Evolutionary conservation across 2,888 invertebrate species (phyloP), one percentile per base, ranked within the genome.

Genomic region (Pheosia tremula): DNA sequence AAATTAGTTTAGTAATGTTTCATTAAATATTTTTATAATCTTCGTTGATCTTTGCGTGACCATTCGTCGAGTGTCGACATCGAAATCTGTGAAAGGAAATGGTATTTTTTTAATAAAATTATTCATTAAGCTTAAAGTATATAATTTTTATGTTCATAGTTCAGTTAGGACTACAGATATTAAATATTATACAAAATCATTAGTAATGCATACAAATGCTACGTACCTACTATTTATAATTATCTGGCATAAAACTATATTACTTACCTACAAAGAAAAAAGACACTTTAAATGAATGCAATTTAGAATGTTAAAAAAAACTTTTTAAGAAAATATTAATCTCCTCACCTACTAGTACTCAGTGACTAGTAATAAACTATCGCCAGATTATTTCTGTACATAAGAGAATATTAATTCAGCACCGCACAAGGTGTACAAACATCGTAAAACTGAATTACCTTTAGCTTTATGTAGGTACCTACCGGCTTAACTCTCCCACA

Each of bases 351-450:
- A 9, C 7, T 9, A 45, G 43, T 45, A 45, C 43, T 0, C 43
- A 43, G 9, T 4, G 11, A 47, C n/a, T 5, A n/a, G 9, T 43
- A 43, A 8, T 47, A n/a, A 47, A 47, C 47, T 47, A 4, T 47
- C 47, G 4, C 47, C 47, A 47, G 47, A n/a, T 47, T 47, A n/a
- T 47, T 47, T 4, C 47, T 47, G 2, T 47, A 47, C 5, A 47
- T 50, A 50, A 24, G 24, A 50, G 8, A 50, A 24, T 50, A 50
- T 49, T 49, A 49, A 49, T 50, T 50, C 9, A 24, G 50, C 74
- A 74, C 76, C 72, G 70, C 75, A 66, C 72, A 77, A 83, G 76
- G 79, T 91, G 89, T 81, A 86, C 80, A 90, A 91, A 89, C 91
- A 89, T 81, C 82, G 77, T 89, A 80, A 87, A 87, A 78, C 63